Evolutionary conservation across 2,113 vertebrate genomes (phyloP).

Genomic region (Himantopus leucocephalus): DNA sequence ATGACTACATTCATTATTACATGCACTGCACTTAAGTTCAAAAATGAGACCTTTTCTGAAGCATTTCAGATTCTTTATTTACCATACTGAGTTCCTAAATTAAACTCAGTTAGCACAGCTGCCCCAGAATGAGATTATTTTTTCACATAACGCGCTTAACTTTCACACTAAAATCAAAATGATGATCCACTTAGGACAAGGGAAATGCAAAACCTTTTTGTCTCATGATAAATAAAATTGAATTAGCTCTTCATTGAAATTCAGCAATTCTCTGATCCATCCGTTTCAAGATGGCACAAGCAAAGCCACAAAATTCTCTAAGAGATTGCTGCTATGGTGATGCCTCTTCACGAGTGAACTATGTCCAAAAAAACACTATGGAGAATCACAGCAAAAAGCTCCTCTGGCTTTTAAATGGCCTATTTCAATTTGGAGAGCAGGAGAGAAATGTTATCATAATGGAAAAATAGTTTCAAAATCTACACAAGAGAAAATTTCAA

Average conservation of each 20-base stretch:
- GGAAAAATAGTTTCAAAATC: not conserved
- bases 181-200: accelerated
- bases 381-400: not conserved
- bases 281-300: not conserved
- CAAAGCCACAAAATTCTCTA: not conserved
- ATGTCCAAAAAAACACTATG: not conserved
- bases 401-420: not conserved
- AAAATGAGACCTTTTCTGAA: not conserved
- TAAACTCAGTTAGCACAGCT: not conserved
- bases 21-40: not conserved
- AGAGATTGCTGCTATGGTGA: not conserved
- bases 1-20: not conserved
- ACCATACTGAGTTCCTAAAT: not conserved
- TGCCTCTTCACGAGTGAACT: not conserved
- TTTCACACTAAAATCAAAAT: not conserved
- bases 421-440: not conserved
- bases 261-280: not conserved
- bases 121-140: not conserved
- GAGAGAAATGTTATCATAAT: not conserved
- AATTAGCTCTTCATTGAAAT: not conserved
- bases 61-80: not conserved
- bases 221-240: not conserved
- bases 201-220: not conserved
- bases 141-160: not conserved
- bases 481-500: not conserved